These are phyloP conservation scores for Drosophila diplacantha DNA, from an alignment of 2,888 invertebrate species.

Conservation along the genomic window DNA sequence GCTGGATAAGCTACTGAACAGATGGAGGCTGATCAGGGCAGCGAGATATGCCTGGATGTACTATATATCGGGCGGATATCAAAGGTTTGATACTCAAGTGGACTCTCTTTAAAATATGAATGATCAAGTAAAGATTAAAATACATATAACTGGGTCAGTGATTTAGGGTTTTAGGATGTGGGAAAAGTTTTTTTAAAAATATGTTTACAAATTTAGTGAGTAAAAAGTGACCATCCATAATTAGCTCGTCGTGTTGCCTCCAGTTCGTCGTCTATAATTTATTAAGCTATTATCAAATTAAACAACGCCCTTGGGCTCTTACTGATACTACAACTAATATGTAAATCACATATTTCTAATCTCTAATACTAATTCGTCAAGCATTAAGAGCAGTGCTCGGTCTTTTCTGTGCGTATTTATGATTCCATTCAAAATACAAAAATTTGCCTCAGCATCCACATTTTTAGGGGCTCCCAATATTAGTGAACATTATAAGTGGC, in stretches of 20 bases:
- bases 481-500: constrained; percentile 42
- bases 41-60: constrained; percentile 6
- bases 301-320: background rate
- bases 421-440: background rate
- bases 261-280: too few relatives aligned
- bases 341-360: background rate
- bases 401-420: background rate
- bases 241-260: too few relatives aligned
- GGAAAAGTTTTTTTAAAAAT: too few relatives aligned
- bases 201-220: background rate
- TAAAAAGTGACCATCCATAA: too few relatives aligned
- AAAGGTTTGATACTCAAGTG: constrained; percentile 24
- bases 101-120: background rate
- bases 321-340: background rate
- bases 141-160: background rate
- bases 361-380: background rate
- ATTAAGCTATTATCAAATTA: background rate
- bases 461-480: constrained; percentile 24
- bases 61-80: constrained; percentile 17
- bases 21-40: constrained; percentile 19
- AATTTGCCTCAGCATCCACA: background rate
- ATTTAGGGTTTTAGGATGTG: background rate
- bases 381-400: background rate
- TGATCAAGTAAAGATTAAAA: constrained; percentile 3
- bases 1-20: constrained; percentile 32